These are phyloP conservation scores for Plumapathes pennacea DNA, from an alignment of 92 coral and sea anemone genomes.

Conservation along the genomic window DNA sequence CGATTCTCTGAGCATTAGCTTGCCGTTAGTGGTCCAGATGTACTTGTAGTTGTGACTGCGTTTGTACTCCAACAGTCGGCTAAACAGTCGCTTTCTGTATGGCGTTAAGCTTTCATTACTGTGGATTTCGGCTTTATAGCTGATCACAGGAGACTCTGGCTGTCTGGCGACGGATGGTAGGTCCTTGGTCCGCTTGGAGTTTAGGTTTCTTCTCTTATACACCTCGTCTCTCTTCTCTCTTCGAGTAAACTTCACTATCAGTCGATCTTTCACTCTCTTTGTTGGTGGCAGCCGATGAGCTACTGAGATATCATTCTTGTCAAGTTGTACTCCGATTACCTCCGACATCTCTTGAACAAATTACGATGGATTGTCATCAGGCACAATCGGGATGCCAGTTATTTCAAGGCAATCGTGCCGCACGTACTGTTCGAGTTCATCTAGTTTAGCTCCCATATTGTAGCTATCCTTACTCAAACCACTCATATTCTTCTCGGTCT, in stretches of 20 bases:
- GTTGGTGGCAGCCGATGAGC: slow-evolving; percentile 50
- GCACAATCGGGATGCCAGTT: too few relatives aligned
- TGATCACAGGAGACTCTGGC: not conserved
- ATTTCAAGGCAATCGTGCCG: too few relatives aligned
- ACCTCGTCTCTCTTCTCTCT: slow-evolving; percentile 26
- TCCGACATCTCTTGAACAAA: too few relatives aligned
- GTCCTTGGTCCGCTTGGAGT: not conserved
- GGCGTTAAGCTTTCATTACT: slow-evolving; percentile 46
- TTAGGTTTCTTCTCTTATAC: slow-evolving; percentile 7
- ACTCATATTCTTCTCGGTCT: too few relatives aligned
- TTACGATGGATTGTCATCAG: too few relatives aligned
- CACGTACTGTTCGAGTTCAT: too few relatives aligned
- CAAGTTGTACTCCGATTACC: too few relatives aligned
- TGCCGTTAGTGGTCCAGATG: slow-evolving; percentile 39
- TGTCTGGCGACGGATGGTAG: slow-evolving; percentile 11
- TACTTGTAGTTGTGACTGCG: slow-evolving; percentile 22
- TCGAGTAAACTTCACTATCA: slow-evolving; percentile 49
- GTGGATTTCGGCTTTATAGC: slow-evolving; percentile 5
- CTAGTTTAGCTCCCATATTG: too few relatives aligned
- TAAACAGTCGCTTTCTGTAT: slow-evolving; percentile 28
- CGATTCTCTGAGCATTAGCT: slow-evolving; percentile 26
- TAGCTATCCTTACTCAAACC: too few relatives aligned
- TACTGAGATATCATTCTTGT: slow-evolving; percentile 36
- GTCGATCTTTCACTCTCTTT: slow-evolving; percentile 36
- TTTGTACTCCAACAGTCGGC: slow-evolving; percentile 25